Percentiles rank a stretch among this genome's conserved stretches.
These are phyloP conservation scores for Halcyon leucocephala DNA, from an alignment of 2,797 vertebrate genomes.

Conservation along the genomic window DNA sequence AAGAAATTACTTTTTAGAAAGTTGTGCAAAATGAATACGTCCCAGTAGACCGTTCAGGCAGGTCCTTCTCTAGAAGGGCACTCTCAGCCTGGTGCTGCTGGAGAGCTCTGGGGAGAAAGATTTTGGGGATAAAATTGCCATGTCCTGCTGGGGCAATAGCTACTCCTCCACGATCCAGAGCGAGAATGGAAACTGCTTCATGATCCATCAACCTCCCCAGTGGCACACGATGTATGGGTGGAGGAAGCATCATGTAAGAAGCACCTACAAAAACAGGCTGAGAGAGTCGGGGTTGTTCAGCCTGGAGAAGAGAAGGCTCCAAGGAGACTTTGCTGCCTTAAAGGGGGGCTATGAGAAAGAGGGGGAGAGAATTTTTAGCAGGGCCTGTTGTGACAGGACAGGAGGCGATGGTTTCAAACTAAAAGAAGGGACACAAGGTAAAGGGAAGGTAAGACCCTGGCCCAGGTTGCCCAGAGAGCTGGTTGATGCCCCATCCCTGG, in stretches of 20 bases:
- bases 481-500: neutral
- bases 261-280: neutral
- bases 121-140: neutral
- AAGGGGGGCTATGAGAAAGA: neutral
- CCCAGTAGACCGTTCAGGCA: neutral
- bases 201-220: too few species aligned
- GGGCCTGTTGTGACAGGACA: neutral
- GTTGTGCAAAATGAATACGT: neutral
- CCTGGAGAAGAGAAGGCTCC: neutral
- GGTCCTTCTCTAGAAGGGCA: neutral
- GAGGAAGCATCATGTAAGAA: neutral
- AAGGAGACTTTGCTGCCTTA: neutral
- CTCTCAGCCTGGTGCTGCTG: neutral
- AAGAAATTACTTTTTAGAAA: constrained; percentile 34
- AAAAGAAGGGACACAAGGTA: neutral
- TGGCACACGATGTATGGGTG: accelerated
- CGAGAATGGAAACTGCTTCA: neutral
- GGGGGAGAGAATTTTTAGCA: neutral
- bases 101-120: neutral
- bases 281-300: neutral
- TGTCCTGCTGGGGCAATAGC: neutral
- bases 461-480: neutral
- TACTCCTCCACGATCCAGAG: neutral
- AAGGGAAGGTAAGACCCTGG: neutral
- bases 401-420: neutral